phyloP scores from a whole-genome alignment of 2,888 invertebrate genomes.

The Clistopyga incitator region DNA sequence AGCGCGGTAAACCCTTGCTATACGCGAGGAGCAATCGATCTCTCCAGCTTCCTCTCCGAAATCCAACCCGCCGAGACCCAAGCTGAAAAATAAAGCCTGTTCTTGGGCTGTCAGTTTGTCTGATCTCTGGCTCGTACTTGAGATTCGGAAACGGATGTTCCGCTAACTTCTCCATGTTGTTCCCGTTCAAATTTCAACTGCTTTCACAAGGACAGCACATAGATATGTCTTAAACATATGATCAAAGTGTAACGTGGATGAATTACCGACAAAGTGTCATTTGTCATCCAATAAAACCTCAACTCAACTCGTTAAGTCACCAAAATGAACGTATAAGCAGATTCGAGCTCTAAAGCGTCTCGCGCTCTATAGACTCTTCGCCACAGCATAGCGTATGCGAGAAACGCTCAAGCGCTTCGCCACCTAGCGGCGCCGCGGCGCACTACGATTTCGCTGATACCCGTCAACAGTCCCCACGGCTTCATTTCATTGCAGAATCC shows the following conservation, averaged over 20 bases:
- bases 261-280: no score
- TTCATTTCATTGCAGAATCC: background rate
- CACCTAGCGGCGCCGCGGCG: background rate
- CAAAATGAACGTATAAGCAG: no score
- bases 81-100: conserved; percentile 9
- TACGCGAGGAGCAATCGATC: conserved; percentile 51
- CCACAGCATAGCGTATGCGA: background rate
- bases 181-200: background rate
- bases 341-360: background rate
- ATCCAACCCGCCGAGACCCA: conserved; percentile 24
- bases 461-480: background rate
- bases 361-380: background rate
- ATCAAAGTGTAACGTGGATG: no score
- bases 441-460: background rate
- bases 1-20: conserved; percentile 50
- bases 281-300: no score
- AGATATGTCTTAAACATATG: no score
- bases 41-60: conserved; percentile 40
- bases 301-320: no score
- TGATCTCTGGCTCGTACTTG: background rate
- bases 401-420: background rate
- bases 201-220: background rate
- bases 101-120: conserved; percentile 24
- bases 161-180: background rate
- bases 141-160: background rate